Conservation (phyloP, 2,797 vertebrate species). For the Arrhamphus sclerolepis region DNA sequence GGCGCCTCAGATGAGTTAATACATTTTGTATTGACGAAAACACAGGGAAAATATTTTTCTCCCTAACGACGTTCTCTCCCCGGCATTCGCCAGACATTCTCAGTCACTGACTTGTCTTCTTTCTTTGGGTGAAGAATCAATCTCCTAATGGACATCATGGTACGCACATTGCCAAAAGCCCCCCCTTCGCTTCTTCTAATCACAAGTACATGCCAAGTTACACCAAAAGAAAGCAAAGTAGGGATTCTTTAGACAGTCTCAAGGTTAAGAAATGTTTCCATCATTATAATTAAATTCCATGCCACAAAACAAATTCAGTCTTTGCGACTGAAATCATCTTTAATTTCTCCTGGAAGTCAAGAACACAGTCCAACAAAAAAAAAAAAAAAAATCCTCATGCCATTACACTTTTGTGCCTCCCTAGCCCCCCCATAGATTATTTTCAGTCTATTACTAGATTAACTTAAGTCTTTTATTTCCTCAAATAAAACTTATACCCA, state of each 20-base stretch:
- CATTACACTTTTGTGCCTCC: conserved; percentile 11
- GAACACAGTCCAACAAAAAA: conserved; percentile 25
- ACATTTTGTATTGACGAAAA: conserved; percentile 71
- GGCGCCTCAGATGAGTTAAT: conserved; percentile 59
- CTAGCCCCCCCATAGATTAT: conserved; percentile 16
- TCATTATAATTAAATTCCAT: conserved; percentile 52
- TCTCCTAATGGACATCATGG: conserved; percentile 69
- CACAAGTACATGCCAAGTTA: conserved; percentile 59
- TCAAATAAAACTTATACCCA: conserved; percentile 12
- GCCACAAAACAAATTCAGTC: conserved; percentile 41
- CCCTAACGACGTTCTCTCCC: conserved; percentile 28
- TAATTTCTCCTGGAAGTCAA: conserved; percentile 26
- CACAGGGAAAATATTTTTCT: conserved; percentile 45
- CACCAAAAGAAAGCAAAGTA: conserved; percentile 61
- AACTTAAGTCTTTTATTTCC: conserved; percentile 9
- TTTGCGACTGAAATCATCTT: conserved; percentile 35
- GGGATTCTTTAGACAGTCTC: conserved; percentile 40
- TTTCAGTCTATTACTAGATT: conserved; percentile 30
- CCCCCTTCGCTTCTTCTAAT: conserved; percentile 49
- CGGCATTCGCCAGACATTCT: conserved; percentile 14
- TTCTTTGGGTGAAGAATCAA: conserved; percentile 57
- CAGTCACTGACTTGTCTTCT: conserved; percentile 30
- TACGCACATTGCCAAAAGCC: conserved; percentile 58
- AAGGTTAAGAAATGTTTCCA: conserved; percentile 66
- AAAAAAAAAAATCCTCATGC: conserved; percentile 39